Base-by-base conservation (phyloP, 92 coral and sea anemone genomes). In the Micromussa lordhowensis region DNA sequence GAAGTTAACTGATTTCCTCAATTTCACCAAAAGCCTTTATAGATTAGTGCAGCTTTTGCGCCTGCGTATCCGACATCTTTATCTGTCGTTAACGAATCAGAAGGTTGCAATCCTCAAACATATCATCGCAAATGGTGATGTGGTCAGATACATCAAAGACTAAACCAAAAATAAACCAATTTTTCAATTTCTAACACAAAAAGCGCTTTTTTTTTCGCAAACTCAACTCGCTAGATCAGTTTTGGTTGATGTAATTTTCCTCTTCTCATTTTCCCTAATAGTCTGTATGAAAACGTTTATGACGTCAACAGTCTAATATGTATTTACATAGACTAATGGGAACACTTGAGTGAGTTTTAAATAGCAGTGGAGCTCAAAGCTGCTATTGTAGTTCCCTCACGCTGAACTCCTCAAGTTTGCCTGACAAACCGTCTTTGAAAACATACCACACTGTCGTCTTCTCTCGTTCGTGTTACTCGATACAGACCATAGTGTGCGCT, bases 31-130 rank as follows among this genome's bases (percentile, higher is more conserved):
- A 26, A 55, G 24, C 8, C 30, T 79, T 55, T 28, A 79, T 28
- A 36, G 78, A 21, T 73, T 19, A 19, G 14, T 31, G 64, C 68
- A 78, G 44, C 8, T 78, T 32, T 30, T 78, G 82, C 34, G 82
- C 82, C 44, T 54, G 82, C 82, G 38, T 30, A 78, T 51, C 61
- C 5, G 26, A 15, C 19, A 72, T 24, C 64, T 76, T 57, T 54
- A 29, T 34, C 66, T 31, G 26, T 21, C 61, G 17, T 78, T 57
- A 78, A 54, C 82, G 66, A 78, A 78, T 78, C 82, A 49, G 82
- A n/a, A 30, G 82, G 51, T 38, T 76, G 55, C 22, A 9, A 12
- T 66, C 71, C 32, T 32, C 14, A 0, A n/a, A 28, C 71, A 26
- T 9, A 66, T 22, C 34, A 2, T 66, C 34, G 32, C 17, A 66